Base-by-base conservation (phyloP, 2,113 vertebrate genomes). In the Uropsilus gracilis region DNA sequence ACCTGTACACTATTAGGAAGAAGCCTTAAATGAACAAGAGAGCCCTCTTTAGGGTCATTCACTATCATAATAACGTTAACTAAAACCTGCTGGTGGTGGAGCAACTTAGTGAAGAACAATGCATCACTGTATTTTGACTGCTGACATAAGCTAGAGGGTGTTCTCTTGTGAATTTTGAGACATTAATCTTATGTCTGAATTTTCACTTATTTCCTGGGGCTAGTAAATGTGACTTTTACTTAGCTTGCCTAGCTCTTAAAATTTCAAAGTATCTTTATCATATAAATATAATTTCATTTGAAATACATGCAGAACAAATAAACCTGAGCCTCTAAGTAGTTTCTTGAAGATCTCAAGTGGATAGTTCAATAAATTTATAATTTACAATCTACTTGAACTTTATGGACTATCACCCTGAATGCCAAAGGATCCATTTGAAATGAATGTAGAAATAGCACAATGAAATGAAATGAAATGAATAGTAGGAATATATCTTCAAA, bases 1-100 rank as follows among this genome's bases (percentile, higher is more conserved):
- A 98, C 96, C 97, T 98, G 90, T 68, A 95, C 39, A 78, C 92
- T 96, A 80, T 98, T 97, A 96, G 86, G 81, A 92, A 92, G 89
- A 77, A 90, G 68, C 85, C 75, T 88, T 68, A 96, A 95, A 9
- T 9, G 73, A 97, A 94, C 2, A 10, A 48, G 89, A 84, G 89
- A 91, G 8, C 16, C 81, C 63, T 92, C 92, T 80, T 96, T 83
- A 87, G 66, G 78, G 72, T 95, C 57, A 76, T 93, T 97, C 91
- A 34, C 96, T 96, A 90, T 96, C 95, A 95, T 34, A 88, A 80
- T 90, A 92, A 88, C 63, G 69, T 92, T 97, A 96, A 97, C 0
- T 6, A 89, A 98, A 96, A 89, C 86, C 90, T 97, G 89, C 92
- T 95, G 84, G 82, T 97, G 22, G 64, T 88, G 86, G 57, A 85